phyloP scores from a whole-genome alignment of 2,113 vertebrate genomes.

The Tachuris rubrigastra region DNA sequence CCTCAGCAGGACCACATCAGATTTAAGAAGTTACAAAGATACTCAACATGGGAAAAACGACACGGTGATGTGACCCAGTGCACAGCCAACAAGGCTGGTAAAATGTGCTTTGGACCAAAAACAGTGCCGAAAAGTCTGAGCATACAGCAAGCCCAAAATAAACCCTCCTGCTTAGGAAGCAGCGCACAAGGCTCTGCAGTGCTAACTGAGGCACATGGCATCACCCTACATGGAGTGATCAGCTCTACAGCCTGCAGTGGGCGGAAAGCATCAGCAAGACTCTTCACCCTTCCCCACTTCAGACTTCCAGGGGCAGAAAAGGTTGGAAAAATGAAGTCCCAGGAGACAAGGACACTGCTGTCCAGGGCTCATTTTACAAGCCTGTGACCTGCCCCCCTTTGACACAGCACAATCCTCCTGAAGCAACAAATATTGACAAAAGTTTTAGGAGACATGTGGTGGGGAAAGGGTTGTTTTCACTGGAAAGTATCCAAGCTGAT shows the following conservation, averaged over 20 bases:
- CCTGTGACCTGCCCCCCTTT: background rate
- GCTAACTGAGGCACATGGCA: background rate
- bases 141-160: background rate
- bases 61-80: background rate
- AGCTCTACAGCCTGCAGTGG: background rate
- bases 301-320: background rate
- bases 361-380: background rate
- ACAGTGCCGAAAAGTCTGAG: background rate
- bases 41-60: background rate
- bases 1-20: background rate
- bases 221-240: background rate
- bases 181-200: accelerated
- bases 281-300: background rate
- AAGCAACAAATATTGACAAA: constrained; percentile 32
- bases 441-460: background rate
- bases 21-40: background rate
- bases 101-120: background rate
- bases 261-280: background rate
- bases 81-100: background rate
- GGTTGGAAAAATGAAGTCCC: background rate
- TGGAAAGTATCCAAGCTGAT: constrained; percentile 40
- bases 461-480: constrained; percentile 26
- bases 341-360: background rate
- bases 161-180: background rate
- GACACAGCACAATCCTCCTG: background rate